phyloP scores from a whole-genome alignment of 2,888 invertebrate species.

The Acanthosoma haemorrhoidale region DNA sequence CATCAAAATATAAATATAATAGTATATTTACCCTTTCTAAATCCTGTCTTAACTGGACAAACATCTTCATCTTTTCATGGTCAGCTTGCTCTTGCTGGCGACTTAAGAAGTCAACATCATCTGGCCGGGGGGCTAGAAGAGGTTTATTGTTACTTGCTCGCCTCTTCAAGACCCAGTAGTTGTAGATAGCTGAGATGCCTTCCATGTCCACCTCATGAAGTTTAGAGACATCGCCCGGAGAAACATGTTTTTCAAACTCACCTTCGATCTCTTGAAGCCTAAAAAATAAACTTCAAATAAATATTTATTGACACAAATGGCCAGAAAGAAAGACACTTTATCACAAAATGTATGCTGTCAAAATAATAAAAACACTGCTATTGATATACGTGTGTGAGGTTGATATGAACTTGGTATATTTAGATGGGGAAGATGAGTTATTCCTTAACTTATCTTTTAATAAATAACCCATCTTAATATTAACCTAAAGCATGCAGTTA shows the following conservation, averaged over 20 bases:
- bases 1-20: not conserved
- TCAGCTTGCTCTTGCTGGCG: conserved; percentile 80
- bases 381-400: no score
- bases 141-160: conserved; percentile 80
- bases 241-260: conserved; percentile 88
- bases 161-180: conserved; percentile 95
- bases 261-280: conserved; percentile 87
- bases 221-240: conserved; percentile 68
- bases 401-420: no score
- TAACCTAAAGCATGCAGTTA: no score
- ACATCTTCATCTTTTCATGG: conserved; percentile 89
- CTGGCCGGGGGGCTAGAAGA: conserved; percentile 76
- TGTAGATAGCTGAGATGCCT: conserved; percentile 79
- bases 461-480: no score
- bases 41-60: conserved; percentile 92
- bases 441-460: no score
- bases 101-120: conserved; percentile 71
- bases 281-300: no score
- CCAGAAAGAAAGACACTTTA: no score
- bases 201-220: conserved; percentile 79
- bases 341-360: no score
- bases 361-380: no score
- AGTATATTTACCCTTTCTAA: conserved; percentile 66
- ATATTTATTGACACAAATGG: no score
- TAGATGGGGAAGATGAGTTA: no score